phyloP scores from a whole-genome alignment of 2,888 invertebrate genomes.

The Tinea trinotella region DNA sequence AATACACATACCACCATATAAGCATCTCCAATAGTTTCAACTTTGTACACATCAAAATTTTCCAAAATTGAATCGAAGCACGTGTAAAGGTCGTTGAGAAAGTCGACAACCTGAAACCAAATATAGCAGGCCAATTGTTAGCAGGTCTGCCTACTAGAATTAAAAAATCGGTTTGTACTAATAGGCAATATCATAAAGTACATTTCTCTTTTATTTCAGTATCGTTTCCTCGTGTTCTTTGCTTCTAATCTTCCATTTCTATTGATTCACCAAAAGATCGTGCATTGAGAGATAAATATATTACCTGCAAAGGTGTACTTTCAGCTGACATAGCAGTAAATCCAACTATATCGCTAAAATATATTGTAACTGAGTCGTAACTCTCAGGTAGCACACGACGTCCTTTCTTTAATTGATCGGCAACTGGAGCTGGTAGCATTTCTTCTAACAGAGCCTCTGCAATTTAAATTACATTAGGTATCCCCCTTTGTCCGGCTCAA shows the following conservation, averaged over 20 bases:
- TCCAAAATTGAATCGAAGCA: constrained; percentile 95
- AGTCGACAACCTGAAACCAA: constrained; percentile 87
- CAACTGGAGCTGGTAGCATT: constrained; percentile 94
- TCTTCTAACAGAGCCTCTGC: constrained; percentile 32
- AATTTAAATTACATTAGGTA: neutral
- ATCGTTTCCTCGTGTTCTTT: too few relatives aligned
- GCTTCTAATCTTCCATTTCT: too few relatives aligned
- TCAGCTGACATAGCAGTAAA: constrained; percentile 94
- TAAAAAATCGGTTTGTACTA: too few relatives aligned
- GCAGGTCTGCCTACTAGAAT: too few relatives aligned
- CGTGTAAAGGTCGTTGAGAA: constrained; percentile 96
- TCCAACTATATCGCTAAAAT: constrained; percentile 95
- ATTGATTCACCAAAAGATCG: too few relatives aligned
- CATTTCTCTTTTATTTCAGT: too few relatives aligned
- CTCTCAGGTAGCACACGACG: constrained; percentile 91
- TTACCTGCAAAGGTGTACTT: constrained; percentile 88
- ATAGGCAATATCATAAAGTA: too few relatives aligned
- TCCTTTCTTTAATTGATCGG: constrained; percentile 92
- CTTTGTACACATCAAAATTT: constrained; percentile 94
- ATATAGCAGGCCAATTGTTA: too few relatives aligned
- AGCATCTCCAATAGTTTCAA: constrained; percentile 92
- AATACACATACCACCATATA: constrained; percentile 88
- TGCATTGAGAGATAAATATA: too few relatives aligned
- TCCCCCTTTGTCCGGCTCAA: too few relatives aligned
- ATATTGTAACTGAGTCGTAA: constrained; percentile 93